Evolutionary conservation across 2,888 invertebrate genomes (phyloP), one percentile per base, ranked within the genome.

Genomic region (Cheilosia urbana): DNA sequence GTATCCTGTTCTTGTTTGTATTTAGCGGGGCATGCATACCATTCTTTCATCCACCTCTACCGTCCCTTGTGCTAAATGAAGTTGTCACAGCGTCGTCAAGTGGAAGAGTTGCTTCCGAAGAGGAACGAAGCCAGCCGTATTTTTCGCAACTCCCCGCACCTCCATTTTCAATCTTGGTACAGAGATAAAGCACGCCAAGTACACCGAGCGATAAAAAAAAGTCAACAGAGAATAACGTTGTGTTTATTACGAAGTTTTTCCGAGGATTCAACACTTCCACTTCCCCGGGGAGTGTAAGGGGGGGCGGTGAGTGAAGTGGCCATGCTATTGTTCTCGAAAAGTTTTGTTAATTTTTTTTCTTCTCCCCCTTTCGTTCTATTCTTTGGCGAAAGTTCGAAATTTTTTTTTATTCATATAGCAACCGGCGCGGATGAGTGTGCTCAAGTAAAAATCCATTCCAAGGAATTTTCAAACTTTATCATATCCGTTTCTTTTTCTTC

Each of bases 401-500:
- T 81, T 69, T 71, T 7, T 27, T 30, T 51, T 21, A 30, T 4
- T 3, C 6, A 30, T 24, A 24, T 9, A 53, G 57, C 34, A 60
- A 58, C 2, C 42, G 17, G n/a, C 40, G 51, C 17, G 34, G 47
- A 11, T 47, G 66, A 19, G 42, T 51, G 37, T 34, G 51, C 11
- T n/a, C 34, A 51, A 62, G 65, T 65, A 69, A 65, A 42, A 71
- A 58, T 30, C 51, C 40, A 66, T 83, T 78, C 73, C 68, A 73
- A 78, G 83, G 68, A 78, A 68, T 78, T 83, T 79, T 51, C 79
- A 83, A 79, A 79, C 68, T 83, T 83, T 83, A 83, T 79, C 83
- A 83, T 83, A 83, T 83, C 79, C 73, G 79, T n/a, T 37, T 53
- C 37, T 37, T 37, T 60, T 58, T 42, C 55, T 69, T 51, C 15